Evolutionary conservation across 2,797 vertebrate genomes (phyloP).

Genomic region (Delichon dasypus): DNA sequence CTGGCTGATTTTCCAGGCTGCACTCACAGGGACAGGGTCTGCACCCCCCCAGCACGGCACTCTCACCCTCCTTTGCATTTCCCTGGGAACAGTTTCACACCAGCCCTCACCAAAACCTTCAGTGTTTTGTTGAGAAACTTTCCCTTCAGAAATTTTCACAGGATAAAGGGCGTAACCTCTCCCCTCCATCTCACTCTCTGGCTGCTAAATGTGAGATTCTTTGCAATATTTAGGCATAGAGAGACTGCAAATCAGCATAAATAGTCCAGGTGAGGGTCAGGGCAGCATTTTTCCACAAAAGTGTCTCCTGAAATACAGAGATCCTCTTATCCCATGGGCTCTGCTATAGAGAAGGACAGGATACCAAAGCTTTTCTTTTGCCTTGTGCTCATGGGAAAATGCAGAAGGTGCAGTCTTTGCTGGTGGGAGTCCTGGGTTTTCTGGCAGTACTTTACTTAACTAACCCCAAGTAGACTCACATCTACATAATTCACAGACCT

Average conservation of each 20-base stretch:
- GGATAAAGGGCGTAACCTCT: neutral
- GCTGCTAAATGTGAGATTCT: neutral
- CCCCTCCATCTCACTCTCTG: neutral
- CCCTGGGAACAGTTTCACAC: neutral
- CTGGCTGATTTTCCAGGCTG: neutral
- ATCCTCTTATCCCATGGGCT: neutral
- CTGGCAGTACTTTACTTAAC: neutral
- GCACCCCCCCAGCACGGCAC: neutral
- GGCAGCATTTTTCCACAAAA: neutral
- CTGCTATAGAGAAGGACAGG: neutral
- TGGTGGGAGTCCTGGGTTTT: neutral
- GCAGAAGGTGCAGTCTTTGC: neutral
- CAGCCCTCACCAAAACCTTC: neutral
- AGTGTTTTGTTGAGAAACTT: neutral
- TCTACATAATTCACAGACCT: neutral
- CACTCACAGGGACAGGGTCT: neutral
- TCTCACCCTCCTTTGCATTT: neutral
- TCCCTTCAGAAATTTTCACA: neutral
- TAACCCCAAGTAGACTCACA: neutral
- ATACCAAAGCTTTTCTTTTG: neutral
- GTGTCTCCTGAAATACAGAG: neutral
- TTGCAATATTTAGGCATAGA: neutral
- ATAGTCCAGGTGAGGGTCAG: neutral
- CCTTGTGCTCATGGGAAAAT: neutral
- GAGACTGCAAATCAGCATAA: neutral